Conservation (phyloP, 2,113 vertebrate species). For the Chinchilla lanigera region DNA sequence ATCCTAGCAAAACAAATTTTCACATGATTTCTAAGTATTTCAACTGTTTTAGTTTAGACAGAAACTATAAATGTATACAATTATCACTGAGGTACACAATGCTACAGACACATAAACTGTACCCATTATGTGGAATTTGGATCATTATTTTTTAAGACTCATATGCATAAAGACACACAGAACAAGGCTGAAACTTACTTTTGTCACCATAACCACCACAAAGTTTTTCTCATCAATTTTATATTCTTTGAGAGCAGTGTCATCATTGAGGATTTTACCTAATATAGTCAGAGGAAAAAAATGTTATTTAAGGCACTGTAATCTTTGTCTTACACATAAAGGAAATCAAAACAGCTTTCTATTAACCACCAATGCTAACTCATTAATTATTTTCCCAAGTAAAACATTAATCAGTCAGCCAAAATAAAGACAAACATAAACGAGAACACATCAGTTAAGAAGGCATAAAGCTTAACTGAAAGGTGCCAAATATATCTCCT, state of each 20-base stretch:
- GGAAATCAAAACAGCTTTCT: conserved; percentile 40
- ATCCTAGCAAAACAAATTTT: conserved; percentile 26
- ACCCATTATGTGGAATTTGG: neutral
- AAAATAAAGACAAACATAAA: conserved; percentile 55
- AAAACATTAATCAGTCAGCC: neutral
- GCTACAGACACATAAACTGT: neutral
- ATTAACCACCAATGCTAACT: neutral
- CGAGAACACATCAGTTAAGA: neutral
- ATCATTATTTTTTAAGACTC: neutral
- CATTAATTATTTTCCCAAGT: conserved; percentile 25
- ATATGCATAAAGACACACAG: neutral
- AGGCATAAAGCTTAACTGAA: neutral
- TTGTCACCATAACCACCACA: conserved; percentile 98
- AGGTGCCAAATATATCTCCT: neutral
- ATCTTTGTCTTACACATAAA: neutral
- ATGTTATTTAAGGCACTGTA: conserved; percentile 45
- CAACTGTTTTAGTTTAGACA: neutral
- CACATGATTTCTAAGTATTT: neutral
- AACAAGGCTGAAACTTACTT: conserved; percentile 88
- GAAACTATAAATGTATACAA: conserved; percentile 39
- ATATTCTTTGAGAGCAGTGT: conserved; percentile 95
- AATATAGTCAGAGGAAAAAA: conserved; percentile 73
- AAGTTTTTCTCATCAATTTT: conserved; percentile 99
- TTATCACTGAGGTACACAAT: neutral
- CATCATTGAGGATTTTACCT: conserved; percentile 98